Evolutionary conservation across 2,888 invertebrate genomes (phyloP).

Genomic region (Lasioglossum malachurum): DNA sequence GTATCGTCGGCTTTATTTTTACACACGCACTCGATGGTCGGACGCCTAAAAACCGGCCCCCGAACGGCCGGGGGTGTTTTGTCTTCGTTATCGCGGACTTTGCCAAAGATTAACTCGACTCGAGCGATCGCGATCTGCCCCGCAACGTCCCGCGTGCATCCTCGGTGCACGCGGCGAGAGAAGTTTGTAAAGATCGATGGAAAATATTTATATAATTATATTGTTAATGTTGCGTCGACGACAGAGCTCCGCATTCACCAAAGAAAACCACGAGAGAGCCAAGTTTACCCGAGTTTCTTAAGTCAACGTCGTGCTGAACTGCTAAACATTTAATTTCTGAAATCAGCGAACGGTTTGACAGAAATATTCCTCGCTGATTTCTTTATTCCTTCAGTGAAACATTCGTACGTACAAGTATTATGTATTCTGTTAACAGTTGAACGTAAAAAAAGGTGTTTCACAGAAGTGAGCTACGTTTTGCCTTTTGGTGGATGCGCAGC

Average conservation of each 20-base stretch:
- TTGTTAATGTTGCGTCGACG: conserved; percentile 3
- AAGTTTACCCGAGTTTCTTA: background rate
- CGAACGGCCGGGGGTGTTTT: background rate
- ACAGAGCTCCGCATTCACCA: background rate
- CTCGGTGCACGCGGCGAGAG: background rate
- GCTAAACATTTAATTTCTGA: background rate
- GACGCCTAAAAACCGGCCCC: conserved; percentile 4
- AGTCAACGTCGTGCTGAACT: background rate
- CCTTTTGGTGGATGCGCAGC: background rate
- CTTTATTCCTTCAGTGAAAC: background rate
- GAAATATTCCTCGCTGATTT: background rate
- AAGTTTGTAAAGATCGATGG: conserved; percentile 1
- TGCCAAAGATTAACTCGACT: conserved; percentile 26
- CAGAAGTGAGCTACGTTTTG: background rate
- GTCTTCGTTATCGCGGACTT: conserved; percentile 41
- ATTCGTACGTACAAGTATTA: background rate
- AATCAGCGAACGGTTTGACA: background rate
- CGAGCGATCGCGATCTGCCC: conserved; percentile 24
- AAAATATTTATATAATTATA: conserved; percentile 2
- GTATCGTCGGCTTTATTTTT: conserved; percentile 31
- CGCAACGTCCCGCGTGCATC: background rate
- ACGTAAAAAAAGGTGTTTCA: background rate
- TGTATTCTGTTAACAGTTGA: too few relatives aligned
- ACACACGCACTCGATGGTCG: conserved; percentile 9
- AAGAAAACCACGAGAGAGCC: background rate